Conservation (phyloP, 2,888 invertebrate genomes). For the Dorcus parallelipipedus region DNA sequence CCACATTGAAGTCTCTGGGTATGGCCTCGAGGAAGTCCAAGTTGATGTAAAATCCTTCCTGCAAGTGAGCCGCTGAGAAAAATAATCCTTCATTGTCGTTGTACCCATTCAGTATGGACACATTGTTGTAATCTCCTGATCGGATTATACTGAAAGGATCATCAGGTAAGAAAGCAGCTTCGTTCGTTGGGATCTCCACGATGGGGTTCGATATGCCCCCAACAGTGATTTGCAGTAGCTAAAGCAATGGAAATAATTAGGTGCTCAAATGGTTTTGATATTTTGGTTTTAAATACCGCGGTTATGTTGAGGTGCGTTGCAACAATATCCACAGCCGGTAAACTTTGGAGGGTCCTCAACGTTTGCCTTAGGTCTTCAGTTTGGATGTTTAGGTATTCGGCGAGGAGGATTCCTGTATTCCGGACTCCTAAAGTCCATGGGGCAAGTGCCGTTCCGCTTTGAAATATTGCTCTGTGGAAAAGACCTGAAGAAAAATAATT, state of each 20-base stretch:
- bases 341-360: constrained; percentile 15
- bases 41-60: background rate
- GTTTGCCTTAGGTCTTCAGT: constrained; percentile 9
- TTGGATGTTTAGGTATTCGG: constrained; percentile 13
- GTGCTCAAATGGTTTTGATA: too few species aligned
- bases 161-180: constrained; percentile 19
- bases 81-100: constrained; percentile 21
- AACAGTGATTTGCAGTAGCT: too few species aligned
- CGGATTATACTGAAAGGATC: constrained; percentile 15
- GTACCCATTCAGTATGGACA: constrained; percentile 24
- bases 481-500: constrained; percentile 50
- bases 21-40: constrained; percentile 13
- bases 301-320: background rate
- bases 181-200: constrained; percentile 18
- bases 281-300: too few species aligned
- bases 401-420: constrained; percentile 20
- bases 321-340: constrained; percentile 5
- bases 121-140: constrained; percentile 18
- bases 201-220: constrained; percentile 9
- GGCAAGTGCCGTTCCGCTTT: constrained; percentile 65
- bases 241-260: too few species aligned
- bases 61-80: constrained; percentile 6
- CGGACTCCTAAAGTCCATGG: constrained; percentile 17
- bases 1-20: constrained; percentile 19
- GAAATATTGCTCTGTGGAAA: constrained; percentile 69